Percentiles rank a stretch among this genome's conserved stretches.
phyloP scores from a whole-genome alignment of 2,113 vertebrate species.

The Theropithecus gelada region DNA sequence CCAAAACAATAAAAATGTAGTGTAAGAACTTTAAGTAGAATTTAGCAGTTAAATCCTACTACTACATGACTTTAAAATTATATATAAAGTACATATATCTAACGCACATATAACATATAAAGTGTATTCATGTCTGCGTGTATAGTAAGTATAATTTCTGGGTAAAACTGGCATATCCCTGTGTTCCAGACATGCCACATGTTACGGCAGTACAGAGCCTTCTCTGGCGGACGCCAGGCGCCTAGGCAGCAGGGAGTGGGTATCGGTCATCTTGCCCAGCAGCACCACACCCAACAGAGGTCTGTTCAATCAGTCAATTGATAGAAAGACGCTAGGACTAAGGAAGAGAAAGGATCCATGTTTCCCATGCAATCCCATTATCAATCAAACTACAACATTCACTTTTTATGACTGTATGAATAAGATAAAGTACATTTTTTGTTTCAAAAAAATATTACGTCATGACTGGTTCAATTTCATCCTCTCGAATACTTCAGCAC shows the following conservation, averaged over 20 bases:
- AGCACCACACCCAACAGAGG: background rate
- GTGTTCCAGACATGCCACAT: background rate
- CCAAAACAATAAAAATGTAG: background rate
- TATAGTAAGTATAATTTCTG: background rate
- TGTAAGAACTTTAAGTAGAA: background rate
- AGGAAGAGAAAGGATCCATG: background rate
- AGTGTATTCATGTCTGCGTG: too few species aligned
- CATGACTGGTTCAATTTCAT: background rate
- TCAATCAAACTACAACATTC: background rate
- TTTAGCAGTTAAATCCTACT: background rate
- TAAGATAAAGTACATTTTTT: background rate
- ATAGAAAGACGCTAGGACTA: accelerated
- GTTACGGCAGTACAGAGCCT: background rate
- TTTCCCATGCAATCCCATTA: background rate
- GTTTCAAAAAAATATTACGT: background rate
- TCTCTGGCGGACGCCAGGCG: background rate
- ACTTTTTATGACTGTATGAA: background rate
- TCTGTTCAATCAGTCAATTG: accelerated
- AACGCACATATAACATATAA: accelerated
- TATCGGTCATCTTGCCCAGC: accelerated
- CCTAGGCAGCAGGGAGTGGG: accelerated
- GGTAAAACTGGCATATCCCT: too few species aligned
- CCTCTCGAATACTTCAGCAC: background rate
- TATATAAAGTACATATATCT: background rate
- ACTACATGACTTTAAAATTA: background rate